Conservation (phyloP, 1,140 invertebrate genomes). For the Nixonia krombeini region DNA sequence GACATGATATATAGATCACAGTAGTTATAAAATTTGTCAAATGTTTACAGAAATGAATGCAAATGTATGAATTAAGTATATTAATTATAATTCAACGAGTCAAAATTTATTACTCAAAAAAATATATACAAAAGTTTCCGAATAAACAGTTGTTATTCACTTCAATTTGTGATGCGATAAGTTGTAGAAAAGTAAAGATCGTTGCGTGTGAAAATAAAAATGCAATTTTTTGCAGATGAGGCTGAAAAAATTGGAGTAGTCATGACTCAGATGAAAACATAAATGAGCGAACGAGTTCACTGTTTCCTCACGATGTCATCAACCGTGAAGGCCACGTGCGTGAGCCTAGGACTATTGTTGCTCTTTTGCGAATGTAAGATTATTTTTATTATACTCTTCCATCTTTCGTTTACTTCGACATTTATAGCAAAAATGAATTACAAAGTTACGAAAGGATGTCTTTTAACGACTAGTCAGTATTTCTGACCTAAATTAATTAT, state of each 20-base stretch:
- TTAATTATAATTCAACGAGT: no score
- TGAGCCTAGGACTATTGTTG: conserved; percentile 36
- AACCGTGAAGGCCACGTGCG: conserved; percentile 49
- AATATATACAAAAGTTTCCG: no score
- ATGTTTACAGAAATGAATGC: no score
- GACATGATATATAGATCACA: no score
- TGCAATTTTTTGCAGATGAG: conserved; percentile 4
- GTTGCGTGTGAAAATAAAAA: conserved; percentile 1
- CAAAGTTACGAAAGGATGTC: neutral
- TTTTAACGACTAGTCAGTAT: neutral
- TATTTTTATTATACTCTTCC: neutral
- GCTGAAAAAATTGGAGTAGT: conserved; percentile 17
- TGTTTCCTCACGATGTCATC: conserved; percentile 40
- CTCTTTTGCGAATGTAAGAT: conserved; percentile 38
- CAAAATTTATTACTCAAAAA: no score
- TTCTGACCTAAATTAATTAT: no score
- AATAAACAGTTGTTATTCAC: neutral
- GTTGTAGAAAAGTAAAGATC: neutral
- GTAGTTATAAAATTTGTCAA: no score
- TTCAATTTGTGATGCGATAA: neutral
- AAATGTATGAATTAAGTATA: no score
- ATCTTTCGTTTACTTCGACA: conserved; percentile 36
- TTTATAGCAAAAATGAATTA: neutral
- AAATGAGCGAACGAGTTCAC: conserved; percentile 17
- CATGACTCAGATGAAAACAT: conserved; percentile 33